phyloP scores from a whole-genome alignment of 2,888 invertebrate species.

The Alviniconcha strummeri region DNA sequence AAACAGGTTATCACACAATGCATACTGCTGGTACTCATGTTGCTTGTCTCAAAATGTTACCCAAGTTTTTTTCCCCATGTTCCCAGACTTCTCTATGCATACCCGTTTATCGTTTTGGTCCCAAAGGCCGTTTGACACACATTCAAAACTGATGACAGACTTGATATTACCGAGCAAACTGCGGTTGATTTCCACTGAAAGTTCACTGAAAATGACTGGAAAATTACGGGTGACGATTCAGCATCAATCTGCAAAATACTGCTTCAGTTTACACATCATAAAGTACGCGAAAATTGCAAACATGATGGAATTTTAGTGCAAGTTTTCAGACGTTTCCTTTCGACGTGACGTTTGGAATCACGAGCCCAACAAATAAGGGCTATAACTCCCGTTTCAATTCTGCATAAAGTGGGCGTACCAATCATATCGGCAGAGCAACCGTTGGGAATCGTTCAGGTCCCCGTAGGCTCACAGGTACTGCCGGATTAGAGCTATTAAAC shows the following conservation, averaged over 20 bases:
- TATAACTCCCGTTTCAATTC: neutral
- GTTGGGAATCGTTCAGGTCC: too few relatives aligned
- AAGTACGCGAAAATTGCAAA: neutral
- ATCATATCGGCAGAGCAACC: too few relatives aligned
- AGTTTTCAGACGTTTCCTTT: constrained; percentile 15
- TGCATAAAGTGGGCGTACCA: constrained; percentile 2
- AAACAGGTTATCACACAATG: too few relatives aligned
- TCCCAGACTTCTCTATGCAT: neutral
- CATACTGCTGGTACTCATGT: too few relatives aligned
- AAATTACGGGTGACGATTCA: neutral
- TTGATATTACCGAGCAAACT: neutral
- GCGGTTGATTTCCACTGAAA: neutral
- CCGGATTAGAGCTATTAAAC: too few relatives aligned
- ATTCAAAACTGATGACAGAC: neutral
- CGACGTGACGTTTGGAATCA: constrained; percentile 25
- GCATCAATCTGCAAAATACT: neutral
- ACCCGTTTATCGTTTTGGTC: neutral
- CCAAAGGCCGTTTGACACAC: neutral
- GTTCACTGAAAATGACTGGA: constrained; percentile 8
- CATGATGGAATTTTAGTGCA: neutral
- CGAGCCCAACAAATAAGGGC: constrained; percentile 7
- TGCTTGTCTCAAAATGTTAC: too few relatives aligned
- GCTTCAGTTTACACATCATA: neutral
- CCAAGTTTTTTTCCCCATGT: too few relatives aligned
- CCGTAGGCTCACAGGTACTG: too few relatives aligned